Evolutionary conservation across 2,888 invertebrate species (phyloP).

Genomic region (Melipona bicolor): DNA sequence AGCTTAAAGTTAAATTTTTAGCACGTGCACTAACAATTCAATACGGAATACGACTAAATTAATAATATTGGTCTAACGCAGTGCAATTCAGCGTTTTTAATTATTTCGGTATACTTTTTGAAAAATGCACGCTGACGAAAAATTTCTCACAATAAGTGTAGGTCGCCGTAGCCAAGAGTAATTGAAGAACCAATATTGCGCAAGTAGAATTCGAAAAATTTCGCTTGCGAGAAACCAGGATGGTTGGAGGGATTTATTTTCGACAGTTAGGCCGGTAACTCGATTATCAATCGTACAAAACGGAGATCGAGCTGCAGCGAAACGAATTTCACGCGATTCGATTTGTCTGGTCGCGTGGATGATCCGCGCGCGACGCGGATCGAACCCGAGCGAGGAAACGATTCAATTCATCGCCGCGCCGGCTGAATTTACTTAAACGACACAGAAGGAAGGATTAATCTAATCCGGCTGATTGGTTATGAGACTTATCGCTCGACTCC

Average conservation of each 20-base stretch:
- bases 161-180: too few relatives aligned
- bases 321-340: conserved; percentile 37
- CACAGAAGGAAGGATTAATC: conserved; percentile 63
- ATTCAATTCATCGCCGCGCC: conserved; percentile 45
- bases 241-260: conserved; percentile 3
- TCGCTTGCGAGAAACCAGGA: not conserved
- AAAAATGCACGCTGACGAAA: too few relatives aligned
- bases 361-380: conserved; percentile 11
- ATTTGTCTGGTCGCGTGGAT: conserved; percentile 34
- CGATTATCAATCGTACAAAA: conserved; percentile 12
- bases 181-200: too few relatives aligned
- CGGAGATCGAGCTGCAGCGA: not conserved
- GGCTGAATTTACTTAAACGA: conserved; percentile 64
- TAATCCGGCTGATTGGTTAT: conserved; percentile 64
- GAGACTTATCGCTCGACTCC: conserved; percentile 65
- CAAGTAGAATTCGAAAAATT: too few relatives aligned
- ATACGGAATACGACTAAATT: too few relatives aligned
- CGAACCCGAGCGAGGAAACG: not conserved
- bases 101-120: too few relatives aligned
- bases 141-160: too few relatives aligned
- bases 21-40: too few relatives aligned
- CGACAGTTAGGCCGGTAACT: not conserved
- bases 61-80: too few relatives aligned
- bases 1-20: too few relatives aligned
- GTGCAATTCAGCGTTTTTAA: too few relatives aligned